phyloP scores from a whole-genome alignment of 2,797 vertebrate genomes.

The Chrysocyon brachyurus region DNA sequence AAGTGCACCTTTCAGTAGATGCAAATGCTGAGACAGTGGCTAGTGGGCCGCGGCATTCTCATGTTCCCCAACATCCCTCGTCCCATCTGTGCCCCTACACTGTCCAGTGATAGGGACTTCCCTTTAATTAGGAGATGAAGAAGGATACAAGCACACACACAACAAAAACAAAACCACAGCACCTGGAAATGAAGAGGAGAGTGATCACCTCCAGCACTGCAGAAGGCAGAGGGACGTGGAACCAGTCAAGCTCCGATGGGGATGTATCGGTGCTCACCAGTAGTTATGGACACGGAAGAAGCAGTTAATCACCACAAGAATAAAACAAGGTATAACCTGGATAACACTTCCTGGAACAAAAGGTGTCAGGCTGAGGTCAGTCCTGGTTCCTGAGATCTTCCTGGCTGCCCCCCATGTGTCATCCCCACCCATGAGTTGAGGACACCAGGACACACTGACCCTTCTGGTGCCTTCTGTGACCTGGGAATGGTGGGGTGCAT shows the following conservation, averaged over 20 bases:
- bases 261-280: constrained; percentile 29
- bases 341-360: constrained; percentile 52
- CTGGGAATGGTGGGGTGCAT: fast-evolving
- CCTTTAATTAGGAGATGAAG: neutral
- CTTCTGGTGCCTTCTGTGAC: fast-evolving
- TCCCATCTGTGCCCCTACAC: fast-evolving
- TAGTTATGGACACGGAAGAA: constrained; percentile 47
- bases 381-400: neutral
- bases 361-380: constrained; percentile 22
- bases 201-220: neutral
- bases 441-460: fast-evolving
- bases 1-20: neutral
- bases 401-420: fast-evolving
- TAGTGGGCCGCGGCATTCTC: neutral
- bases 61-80: fast-evolving
- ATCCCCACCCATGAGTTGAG: fast-evolving
- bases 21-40: too few species aligned
- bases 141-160: neutral
- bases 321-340: constrained; percentile 7
- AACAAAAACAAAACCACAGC: neutral
- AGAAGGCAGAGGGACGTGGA: neutral
- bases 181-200: too few species aligned
- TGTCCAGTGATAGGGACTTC: neutral
- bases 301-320: constrained; percentile 62
- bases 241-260: neutral